A percentile compares a stretch with the other conserved stretches of the same genome.
phyloP scores from a whole-genome alignment of 1,140 invertebrate genomes.

The Drosophila equinoxialis region DNA sequence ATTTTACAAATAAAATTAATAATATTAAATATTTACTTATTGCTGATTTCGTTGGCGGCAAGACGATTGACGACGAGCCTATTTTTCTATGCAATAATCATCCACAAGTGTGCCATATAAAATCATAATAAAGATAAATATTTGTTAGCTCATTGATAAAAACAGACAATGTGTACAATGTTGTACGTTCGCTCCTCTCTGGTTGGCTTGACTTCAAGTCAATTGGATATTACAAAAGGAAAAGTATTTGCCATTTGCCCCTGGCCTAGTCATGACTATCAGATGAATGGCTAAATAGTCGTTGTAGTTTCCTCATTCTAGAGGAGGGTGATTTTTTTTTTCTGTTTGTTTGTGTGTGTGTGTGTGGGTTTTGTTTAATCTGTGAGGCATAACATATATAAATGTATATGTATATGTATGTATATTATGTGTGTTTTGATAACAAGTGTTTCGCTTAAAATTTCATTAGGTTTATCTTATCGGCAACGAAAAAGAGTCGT shows the following conservation, averaged over 20 bases:
- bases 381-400: constrained; percentile 19
- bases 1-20: not conserved
- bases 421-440: constrained; percentile 46
- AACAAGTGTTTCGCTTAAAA: constrained; percentile 71
- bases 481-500: constrained; percentile 26
- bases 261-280: constrained; percentile 4
- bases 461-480: constrained; percentile 77
- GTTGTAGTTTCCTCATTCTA: not conserved
- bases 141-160: constrained; percentile 36
- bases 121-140: constrained; percentile 35
- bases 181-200: not conserved
- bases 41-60: not conserved
- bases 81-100: not conserved
- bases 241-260: constrained; percentile 46
- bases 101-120: constrained; percentile 2
- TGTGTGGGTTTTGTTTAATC: not conserved
- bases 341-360: too few relatives aligned
- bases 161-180: constrained; percentile 1
- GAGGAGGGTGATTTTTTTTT: not conserved
- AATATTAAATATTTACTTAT: constrained; percentile 3
- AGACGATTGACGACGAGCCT: not conserved
- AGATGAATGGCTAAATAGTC: not conserved
- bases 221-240: constrained; percentile 46
- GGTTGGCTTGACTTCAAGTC: constrained; percentile 5
- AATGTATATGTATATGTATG: not conserved